Conservation (phyloP, 2,113 vertebrate genomes). For the Dunckerocampus dactyliophorus region DNA sequence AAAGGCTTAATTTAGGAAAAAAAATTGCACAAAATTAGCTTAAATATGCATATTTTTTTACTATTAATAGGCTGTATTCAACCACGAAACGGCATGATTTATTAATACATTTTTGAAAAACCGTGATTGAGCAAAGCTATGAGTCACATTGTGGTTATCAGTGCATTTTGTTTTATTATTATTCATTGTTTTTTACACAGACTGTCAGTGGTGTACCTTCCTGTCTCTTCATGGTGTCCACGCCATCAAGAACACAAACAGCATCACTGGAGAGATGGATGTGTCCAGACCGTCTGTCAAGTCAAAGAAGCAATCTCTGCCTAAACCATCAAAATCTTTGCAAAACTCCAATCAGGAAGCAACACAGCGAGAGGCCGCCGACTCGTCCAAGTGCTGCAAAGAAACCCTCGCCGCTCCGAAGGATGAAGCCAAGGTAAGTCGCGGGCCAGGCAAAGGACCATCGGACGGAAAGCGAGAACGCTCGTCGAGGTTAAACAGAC, state of each 20-base stretch:
- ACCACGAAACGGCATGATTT: too few species aligned
- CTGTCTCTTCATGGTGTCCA: conserved; percentile 41
- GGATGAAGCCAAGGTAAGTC: conserved; percentile 66
- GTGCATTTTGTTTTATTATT: neutral
- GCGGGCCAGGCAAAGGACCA: conserved; percentile 64
- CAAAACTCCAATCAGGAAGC: conserved; percentile 78
- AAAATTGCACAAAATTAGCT: too few species aligned
- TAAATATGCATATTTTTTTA: too few species aligned
- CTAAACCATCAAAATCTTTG: conserved; percentile 73
- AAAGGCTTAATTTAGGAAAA: too few species aligned
- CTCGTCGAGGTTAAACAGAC: conserved; percentile 68
- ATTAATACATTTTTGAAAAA: too few species aligned
- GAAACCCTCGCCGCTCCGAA: conserved; percentile 75
- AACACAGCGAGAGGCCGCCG: conserved; percentile 71
- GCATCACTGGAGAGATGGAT: conserved; percentile 80
- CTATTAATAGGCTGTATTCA: too few species aligned
- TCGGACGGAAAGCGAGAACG: conserved; percentile 78
- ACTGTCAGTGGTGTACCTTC: conserved; percentile 25
- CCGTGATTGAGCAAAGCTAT: too few species aligned
- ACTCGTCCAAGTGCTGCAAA: conserved; percentile 69
- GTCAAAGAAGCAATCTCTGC: conserved; percentile 78
- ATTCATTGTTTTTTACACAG: conserved; percentile 18
- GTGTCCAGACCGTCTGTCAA: conserved; percentile 80
- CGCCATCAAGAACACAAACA: conserved; percentile 58
- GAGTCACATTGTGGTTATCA: neutral